phyloP scores from a whole-genome alignment of 1,140 invertebrate genomes.

The Hylyphantes graminicola region DNA sequence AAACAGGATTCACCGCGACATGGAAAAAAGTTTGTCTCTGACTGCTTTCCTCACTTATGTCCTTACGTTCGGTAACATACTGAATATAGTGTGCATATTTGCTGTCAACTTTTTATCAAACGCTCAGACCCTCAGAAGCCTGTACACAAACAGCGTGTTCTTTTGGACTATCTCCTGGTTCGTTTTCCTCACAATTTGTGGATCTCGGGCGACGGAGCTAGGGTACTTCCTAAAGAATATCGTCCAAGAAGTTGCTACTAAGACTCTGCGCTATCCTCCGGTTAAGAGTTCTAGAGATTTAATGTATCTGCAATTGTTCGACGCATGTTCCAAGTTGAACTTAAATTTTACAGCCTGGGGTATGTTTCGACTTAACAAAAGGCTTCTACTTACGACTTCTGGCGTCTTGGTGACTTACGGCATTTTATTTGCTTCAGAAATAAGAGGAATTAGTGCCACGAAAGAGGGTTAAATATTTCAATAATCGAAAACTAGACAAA shows the following conservation, averaged over 20 bases:
- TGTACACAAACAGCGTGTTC: background rate
- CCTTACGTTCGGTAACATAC: background rate
- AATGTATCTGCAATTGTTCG: background rate
- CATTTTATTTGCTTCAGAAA: constrained; percentile 3
- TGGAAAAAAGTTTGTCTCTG: background rate
- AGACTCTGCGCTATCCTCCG: background rate
- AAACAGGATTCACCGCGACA: background rate
- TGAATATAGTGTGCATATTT: constrained; percentile 16
- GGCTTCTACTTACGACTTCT: background rate
- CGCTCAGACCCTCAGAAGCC: background rate
- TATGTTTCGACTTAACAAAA: constrained; percentile 9
- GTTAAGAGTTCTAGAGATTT: background rate
- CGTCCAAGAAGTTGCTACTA: background rate
- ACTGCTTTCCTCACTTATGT: background rate
- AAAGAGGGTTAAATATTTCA: background rate
- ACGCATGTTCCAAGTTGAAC: background rate
- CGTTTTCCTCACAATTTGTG: background rate
- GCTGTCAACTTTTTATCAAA: background rate
- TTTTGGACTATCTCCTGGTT: constrained; percentile 11
- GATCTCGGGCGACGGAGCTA: background rate
- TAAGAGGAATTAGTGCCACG: background rate
- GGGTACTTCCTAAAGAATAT: background rate
- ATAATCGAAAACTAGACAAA: too few species aligned
- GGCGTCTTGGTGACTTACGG: constrained; percentile 17
- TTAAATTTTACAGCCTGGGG: constrained; percentile 11